phyloP scores from a whole-genome alignment of 37 sponge, comb jelly and placozoan genomes.

The Dysidea cf. avara region DNA sequence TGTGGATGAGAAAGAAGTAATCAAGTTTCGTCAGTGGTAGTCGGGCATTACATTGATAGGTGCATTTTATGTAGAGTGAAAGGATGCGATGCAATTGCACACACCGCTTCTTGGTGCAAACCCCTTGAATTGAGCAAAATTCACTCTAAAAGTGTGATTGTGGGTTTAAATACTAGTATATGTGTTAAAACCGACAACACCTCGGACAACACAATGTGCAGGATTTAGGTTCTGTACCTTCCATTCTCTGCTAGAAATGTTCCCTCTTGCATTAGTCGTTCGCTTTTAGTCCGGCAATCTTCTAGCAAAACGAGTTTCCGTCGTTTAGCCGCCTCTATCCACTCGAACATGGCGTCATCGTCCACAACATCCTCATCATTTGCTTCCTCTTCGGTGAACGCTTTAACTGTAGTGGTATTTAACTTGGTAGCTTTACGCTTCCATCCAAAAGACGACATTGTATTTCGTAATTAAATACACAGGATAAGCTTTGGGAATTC shows the following conservation, averaged over 20 bases:
- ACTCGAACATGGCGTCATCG: constrained; percentile 20
- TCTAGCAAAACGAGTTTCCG: constrained; percentile 44
- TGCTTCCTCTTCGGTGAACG: neutral
- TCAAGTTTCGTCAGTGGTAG: no score
- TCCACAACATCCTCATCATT: constrained; percentile 7
- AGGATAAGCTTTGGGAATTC: neutral
- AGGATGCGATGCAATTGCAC: no score
- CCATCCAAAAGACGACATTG: constrained; percentile 60
- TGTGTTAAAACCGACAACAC: no score
- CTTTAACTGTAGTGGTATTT: neutral
- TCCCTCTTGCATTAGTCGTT: constrained; percentile 76
- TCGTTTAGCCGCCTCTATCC: constrained; percentile 51
- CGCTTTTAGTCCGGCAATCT: constrained; percentile 48
- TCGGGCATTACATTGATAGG: no score
- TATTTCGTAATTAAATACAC: constrained; percentile 4
- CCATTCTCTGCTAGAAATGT: constrained; percentile 69
- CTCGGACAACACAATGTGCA: no score
- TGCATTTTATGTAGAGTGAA: no score
- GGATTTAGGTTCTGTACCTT: no score
- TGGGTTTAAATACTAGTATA: no score
- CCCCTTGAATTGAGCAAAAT: no score
- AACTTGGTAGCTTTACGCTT: constrained; percentile 41
- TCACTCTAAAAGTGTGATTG: no score
- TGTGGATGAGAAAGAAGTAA: no score
- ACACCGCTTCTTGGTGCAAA: no score